phyloP scores from a whole-genome alignment of 1,140 invertebrate genomes.

The Drosophila elegans region DNA sequence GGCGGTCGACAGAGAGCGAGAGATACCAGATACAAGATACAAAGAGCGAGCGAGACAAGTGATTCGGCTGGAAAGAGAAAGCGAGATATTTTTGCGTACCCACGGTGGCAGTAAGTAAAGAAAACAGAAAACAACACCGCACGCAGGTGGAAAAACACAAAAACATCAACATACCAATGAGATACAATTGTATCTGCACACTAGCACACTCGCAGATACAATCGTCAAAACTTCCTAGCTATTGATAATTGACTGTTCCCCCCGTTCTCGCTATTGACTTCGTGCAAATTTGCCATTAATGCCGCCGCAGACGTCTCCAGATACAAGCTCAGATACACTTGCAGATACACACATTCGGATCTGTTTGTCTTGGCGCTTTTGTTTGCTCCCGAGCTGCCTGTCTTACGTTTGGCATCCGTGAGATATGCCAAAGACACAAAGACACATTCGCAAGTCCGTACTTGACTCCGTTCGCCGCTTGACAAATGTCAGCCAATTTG shows the following conservation, averaged over 20 bases:
- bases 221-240: slow-evolving; percentile 38
- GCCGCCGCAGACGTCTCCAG: slow-evolving; percentile 63
- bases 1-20: slow-evolving; percentile 38
- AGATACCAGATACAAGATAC: slow-evolving; percentile 33
- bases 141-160: slow-evolving; percentile 60
- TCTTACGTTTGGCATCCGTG: slow-evolving; percentile 43
- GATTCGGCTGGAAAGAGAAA: slow-evolving; percentile 6
- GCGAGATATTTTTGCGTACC: slow-evolving; percentile 61
- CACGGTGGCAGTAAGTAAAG: slow-evolving; percentile 53
- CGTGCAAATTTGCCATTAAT: slow-evolving; percentile 82
- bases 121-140: slow-evolving; percentile 55
- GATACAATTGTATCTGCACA: slow-evolving; percentile 59
- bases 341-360: slow-evolving; percentile 68
- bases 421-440: slow-evolving; percentile 46
- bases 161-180: slow-evolving; percentile 22
- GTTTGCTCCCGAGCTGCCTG: slow-evolving; percentile 52
- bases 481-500: slow-evolving; percentile 46
- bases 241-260: slow-evolving; percentile 74
- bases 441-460: slow-evolving; percentile 40
- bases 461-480: slow-evolving; percentile 42
- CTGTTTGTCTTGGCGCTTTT: slow-evolving; percentile 52
- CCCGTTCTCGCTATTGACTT: slow-evolving; percentile 61
- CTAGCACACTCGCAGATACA: slow-evolving; percentile 11
- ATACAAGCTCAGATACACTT: slow-evolving; percentile 38
- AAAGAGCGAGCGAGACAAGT: slow-evolving; percentile 27